Evolutionary conservation across 35 echinoderm and acorn worm species (phyloP), one percentile per base, ranked within the genome.

Genomic region (Ophioderma brevispina): DNA sequence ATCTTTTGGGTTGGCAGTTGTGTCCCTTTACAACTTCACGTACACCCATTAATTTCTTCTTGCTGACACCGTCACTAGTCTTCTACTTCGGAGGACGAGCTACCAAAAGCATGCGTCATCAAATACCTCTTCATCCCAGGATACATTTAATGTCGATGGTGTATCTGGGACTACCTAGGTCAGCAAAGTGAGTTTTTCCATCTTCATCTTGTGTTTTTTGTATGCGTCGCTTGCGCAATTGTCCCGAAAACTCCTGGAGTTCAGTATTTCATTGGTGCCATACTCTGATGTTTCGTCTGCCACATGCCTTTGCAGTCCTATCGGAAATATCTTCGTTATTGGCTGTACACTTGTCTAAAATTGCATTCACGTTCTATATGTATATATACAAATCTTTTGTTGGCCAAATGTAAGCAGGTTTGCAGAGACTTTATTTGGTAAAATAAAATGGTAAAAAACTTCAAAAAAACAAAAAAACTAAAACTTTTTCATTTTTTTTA

Each of bases 341-440:
- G n/a, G 31, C 43, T 99, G 0, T 93, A 90, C 64, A 77, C 85
- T 87, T 64, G 78, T 37, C 85, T 99, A 63, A 99, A 99, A n/a
- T n/a, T 84, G 64, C 76, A 70, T 76, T 23, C 33, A 89, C 88
- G 42, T 80, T 99, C 32, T 91, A 91, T 76, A 80, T 99, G 59
- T 99, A 93, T 82, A 17, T 93, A 35, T 64, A 90, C 37, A 90
- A 82, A 80, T 94, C 97, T 40, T 99, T 99, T 78, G 80, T 52
- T 32, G 95, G 97, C 93, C 81, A 88, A 23, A 75, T 81, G 13
- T 76, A 78, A 17, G 76, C 63, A 75, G 97, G 87, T 10, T 31
- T 90, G 30, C 97, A 99, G 64, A 87, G 97, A 76, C n/a, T 99
- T 95, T 85, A 89, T 99, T 78, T 99, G 97, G 97, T 99, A 81